Conservation (phyloP, 2,113 vertebrate species). For the Benitochromis conjunctus region DNA sequence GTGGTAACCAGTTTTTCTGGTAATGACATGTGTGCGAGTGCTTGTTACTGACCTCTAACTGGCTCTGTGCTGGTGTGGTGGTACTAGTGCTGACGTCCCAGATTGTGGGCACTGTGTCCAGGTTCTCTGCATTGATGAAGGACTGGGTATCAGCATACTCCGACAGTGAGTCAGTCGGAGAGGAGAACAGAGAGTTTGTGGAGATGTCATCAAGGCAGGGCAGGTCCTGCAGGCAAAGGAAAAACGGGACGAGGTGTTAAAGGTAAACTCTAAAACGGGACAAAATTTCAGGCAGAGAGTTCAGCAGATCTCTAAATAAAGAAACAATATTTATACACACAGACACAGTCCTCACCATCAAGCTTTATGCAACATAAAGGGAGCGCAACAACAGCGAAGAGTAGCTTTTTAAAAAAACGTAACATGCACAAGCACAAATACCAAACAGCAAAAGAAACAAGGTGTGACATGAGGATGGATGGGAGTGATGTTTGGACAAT, state of each 20-base stretch:
- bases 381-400: neutral
- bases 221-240: constrained; percentile 78
- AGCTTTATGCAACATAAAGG: neutral
- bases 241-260: neutral
- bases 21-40: neutral
- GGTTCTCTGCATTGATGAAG: constrained; percentile 77
- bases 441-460: neutral
- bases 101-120: constrained; percentile 84
- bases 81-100: constrained; percentile 85
- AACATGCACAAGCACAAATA: neutral
- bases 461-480: neutral
- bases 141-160: constrained; percentile 83
- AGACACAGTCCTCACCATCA: neutral
- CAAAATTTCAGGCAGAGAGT: neutral
- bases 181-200: constrained; percentile 88
- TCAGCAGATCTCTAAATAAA: neutral
- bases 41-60: constrained; percentile 74
- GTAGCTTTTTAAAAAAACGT: fast-evolving
- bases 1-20: neutral
- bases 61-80: constrained; percentile 71
- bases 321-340: neutral
- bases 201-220: constrained; percentile 87
- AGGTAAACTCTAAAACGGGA: neutral
- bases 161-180: constrained; percentile 87
- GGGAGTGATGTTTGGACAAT: neutral